A percentile compares a stretch with the other conserved stretches of the same genome.
Conservation (phyloP, 2,113 vertebrate genomes). For the Mesitornis unicolor region DNA sequence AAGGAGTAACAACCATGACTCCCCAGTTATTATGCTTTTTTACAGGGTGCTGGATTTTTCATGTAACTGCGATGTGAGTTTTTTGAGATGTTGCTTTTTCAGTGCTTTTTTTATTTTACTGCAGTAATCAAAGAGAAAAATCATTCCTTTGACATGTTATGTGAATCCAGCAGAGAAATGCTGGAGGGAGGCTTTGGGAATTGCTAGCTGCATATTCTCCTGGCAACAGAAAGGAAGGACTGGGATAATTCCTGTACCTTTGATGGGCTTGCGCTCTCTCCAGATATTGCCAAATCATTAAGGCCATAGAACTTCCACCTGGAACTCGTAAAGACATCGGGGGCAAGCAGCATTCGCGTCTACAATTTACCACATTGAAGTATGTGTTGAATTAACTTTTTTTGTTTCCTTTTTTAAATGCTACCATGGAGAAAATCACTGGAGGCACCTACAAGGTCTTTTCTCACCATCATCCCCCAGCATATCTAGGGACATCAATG, state of each 20-base stretch:
- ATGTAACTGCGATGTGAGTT: background rate
- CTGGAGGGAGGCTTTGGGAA: background rate
- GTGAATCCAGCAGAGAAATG: constrained; percentile 16
- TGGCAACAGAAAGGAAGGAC: background rate
- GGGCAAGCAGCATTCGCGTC: background rate
- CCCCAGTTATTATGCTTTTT: background rate
- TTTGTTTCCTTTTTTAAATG: background rate
- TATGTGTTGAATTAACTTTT: background rate
- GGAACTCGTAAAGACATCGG: background rate
- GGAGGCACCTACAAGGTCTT: background rate
- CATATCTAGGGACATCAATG: background rate
- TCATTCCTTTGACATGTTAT: background rate
- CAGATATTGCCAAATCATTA: background rate
- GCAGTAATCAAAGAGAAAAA: constrained; percentile 44
- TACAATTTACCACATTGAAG: background rate
- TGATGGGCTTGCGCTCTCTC: background rate
- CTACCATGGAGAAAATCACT: background rate
- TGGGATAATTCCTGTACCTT: background rate
- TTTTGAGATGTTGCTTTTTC: background rate
- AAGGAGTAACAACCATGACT: background rate
- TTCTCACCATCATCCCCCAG: background rate
- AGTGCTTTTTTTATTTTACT: constrained; percentile 39
- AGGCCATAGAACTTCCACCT: constrained; percentile 3
- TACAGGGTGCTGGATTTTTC: background rate
- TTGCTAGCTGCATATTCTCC: background rate